Evolutionary conservation across 2,888 invertebrate genomes (phyloP).

Genomic region (Drosophila eohydei): DNA sequence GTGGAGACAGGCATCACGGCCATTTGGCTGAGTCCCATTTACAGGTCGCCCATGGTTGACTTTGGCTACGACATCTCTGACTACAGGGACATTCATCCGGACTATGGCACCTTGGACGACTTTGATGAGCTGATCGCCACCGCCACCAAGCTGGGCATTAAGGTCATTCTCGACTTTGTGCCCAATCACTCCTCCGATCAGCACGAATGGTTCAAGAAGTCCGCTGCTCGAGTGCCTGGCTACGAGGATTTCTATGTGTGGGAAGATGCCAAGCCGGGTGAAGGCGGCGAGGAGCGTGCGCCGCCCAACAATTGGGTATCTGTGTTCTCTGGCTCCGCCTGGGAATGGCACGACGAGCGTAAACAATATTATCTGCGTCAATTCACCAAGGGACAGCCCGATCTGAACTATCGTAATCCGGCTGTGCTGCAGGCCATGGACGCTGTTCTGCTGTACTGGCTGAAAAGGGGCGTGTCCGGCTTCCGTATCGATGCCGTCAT

Average conservation of each 20-base stretch:
- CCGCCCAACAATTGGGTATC: slow-evolving; percentile 91
- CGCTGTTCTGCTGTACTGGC: slow-evolving; percentile 90
- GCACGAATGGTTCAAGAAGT: slow-evolving; percentile 92
- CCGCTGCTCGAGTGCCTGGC: slow-evolving; percentile 86
- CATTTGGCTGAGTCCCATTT: slow-evolving; percentile 90
- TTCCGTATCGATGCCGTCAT: slow-evolving; percentile 92
- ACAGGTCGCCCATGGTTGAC: slow-evolving; percentile 88
- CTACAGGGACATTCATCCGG: slow-evolving; percentile 88
- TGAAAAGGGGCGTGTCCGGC: slow-evolving; percentile 93
- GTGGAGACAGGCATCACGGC: slow-evolving; percentile 89
- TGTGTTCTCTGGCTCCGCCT: slow-evolving; percentile 89
- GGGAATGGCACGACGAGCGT: slow-evolving; percentile 89
- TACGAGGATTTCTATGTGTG: slow-evolving; percentile 91
- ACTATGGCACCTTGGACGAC: slow-evolving; percentile 90
- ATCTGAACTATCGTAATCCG: slow-evolving; percentile 91
- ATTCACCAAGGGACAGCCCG: slow-evolving; percentile 91
- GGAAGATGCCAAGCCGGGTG: slow-evolving; percentile 85
- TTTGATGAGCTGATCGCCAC: slow-evolving; percentile 88
- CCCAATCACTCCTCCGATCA: slow-evolving; percentile 91
- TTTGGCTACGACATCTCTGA: slow-evolving; percentile 92
- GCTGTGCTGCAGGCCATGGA: slow-evolving; percentile 89
- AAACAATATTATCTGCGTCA: slow-evolving; percentile 92
- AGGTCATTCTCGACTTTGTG: slow-evolving; percentile 88
- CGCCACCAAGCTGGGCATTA: slow-evolving; percentile 86
- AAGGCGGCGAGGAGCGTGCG: slow-evolving; percentile 81